Conservation (phyloP, 1,140 invertebrate species). For the Heliothis virescens region DNA sequence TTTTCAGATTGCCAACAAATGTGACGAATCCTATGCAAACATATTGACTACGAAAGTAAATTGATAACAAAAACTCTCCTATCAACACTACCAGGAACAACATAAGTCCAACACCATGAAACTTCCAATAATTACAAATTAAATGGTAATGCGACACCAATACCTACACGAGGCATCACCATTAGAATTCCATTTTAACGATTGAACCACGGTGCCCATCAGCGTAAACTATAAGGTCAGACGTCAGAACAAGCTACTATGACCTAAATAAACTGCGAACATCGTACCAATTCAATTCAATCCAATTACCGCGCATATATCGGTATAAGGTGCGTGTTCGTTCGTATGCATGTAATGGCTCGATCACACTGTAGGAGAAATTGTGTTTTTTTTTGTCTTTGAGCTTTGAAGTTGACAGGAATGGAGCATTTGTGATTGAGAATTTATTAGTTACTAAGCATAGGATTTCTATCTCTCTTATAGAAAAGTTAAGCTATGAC, state of each 20-base stretch:
- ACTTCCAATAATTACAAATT: slow-evolving; percentile 30
- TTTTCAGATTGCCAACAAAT: too few species aligned
- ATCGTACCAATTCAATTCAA: slow-evolving; percentile 73
- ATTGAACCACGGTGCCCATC: slow-evolving; percentile 32
- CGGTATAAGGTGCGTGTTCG: slow-evolving; percentile 50
- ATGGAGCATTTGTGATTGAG: too few species aligned
- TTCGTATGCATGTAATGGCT: slow-evolving; percentile 27
- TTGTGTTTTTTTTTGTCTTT: not conserved
- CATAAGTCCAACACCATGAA: not conserved
- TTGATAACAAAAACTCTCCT: not conserved
- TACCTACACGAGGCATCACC: slow-evolving; percentile 14
- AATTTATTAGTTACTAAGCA: too few species aligned
- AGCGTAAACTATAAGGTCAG: slow-evolving; percentile 49
- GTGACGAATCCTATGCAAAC: too few species aligned
- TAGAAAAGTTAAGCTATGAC: not conserved
- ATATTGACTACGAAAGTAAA: too few species aligned
- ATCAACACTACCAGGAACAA: not conserved
- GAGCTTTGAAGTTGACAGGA: not conserved
- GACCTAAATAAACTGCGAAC: slow-evolving; percentile 66
- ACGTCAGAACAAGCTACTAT: slow-evolving; percentile 56
- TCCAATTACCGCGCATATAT: slow-evolving; percentile 76
- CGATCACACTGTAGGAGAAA: not conserved
- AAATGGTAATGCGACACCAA: slow-evolving; percentile 31
- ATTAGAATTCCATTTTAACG: slow-evolving; percentile 44
- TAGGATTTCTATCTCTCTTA: too few species aligned